phyloP scores from a whole-genome alignment of 53 echinoderm and acorn worm species.

The Arbacia lixula region DNA sequence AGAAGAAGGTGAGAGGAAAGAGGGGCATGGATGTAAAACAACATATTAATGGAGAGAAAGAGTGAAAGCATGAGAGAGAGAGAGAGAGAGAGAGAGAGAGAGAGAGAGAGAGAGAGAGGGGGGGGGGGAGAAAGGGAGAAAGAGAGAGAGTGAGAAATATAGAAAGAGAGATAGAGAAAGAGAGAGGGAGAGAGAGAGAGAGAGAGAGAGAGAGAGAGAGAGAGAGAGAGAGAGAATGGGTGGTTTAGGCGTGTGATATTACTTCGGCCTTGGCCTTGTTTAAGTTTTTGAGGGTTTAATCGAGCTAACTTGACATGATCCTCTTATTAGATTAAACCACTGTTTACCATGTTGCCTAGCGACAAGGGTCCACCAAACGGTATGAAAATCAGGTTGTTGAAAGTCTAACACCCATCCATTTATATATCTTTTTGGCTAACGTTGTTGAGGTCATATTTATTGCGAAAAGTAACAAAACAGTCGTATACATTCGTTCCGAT shows the following conservation, averaged over 20 bases:
- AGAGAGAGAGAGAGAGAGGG: not conserved
- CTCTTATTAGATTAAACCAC: conserved; percentile 43
- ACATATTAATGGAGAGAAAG: too few species aligned
- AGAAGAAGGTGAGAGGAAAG: not conserved
- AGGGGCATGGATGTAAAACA: not conserved
- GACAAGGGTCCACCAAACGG: conserved; percentile 27
- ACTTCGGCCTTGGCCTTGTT: too few species aligned
- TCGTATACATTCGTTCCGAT: too few species aligned
- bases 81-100: not conserved
- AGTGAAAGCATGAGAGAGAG: conserved; percentile 23
- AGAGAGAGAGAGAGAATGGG: too few species aligned
- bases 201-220: too few species aligned
- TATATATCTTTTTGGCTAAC: too few species aligned
- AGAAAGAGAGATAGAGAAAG: not conserved
- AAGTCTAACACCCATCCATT: too few species aligned
- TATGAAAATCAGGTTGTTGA: too few species aligned
- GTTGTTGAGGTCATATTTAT: too few species aligned
- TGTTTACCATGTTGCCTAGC: conserved; percentile 32
- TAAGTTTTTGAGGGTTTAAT: too few species aligned
- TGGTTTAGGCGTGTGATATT: too few species aligned
- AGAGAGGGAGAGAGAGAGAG: not conserved
- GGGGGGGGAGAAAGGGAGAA: not conserved
- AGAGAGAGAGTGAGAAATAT: not conserved
- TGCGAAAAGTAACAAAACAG: too few species aligned
- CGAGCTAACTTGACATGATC: conserved; percentile 1